These are phyloP conservation scores for Ceuthmochares aereus DNA, from an alignment of 2,113 vertebrate genomes.

Conservation along the genomic window DNA sequence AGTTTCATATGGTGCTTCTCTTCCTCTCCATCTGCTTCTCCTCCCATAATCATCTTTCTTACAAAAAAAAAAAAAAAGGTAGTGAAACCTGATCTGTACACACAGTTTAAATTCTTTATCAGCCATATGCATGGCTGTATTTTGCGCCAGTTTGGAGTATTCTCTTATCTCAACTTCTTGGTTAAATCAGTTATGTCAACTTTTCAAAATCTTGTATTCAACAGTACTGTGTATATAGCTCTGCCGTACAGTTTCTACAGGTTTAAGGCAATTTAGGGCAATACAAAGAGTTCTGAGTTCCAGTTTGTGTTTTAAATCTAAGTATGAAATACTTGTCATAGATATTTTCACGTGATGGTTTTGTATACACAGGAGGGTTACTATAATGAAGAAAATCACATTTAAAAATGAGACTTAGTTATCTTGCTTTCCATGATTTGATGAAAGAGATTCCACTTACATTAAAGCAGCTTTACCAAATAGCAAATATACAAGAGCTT, in stretches of 20 bases:
- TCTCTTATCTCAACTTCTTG: neutral
- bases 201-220: neutral
- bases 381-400: conserved; percentile 6
- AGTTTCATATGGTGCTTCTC: conserved; percentile 58
- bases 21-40: conserved; percentile 43
- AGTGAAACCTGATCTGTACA: neutral
- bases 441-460: conserved; percentile 33
- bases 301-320: neutral
- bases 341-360: neutral
- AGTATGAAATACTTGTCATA: neutral
- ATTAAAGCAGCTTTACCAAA: conserved; percentile 52
- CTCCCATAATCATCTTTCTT: neutral
- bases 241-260: neutral
- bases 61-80: neutral
- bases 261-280: neutral
- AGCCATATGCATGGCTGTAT: neutral
- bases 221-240: neutral
- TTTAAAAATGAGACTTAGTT: conserved; percentile 35
- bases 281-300: neutral
- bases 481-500: conserved; percentile 24
- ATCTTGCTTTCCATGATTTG: conserved; percentile 5
- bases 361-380: neutral
- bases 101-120: neutral
- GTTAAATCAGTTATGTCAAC: neutral
- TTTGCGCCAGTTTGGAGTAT: neutral